Evolutionary conservation across 2,888 invertebrate species (phyloP).

Genomic region (Marronus borbonicus): DNA sequence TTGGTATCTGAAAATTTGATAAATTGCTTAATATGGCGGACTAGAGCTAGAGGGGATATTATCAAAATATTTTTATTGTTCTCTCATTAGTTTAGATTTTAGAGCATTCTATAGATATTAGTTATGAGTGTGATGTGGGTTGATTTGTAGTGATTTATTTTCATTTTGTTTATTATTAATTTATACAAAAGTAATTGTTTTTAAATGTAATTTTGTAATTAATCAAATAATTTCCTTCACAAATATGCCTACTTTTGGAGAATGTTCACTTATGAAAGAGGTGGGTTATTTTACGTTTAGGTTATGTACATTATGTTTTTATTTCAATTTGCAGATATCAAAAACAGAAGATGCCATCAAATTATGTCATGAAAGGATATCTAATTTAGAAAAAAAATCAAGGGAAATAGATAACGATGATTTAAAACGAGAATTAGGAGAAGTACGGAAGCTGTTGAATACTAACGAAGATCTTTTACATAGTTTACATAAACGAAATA

Average conservation of each 20-base stretch:
- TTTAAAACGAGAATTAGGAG: slow-evolving; percentile 63
- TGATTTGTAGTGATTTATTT: no score
- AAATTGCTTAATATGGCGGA: no score
- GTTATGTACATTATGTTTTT: slow-evolving; percentile 40
- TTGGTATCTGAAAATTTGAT: no score
- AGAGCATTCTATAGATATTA: no score
- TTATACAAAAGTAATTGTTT: no score
- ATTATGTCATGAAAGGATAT: slow-evolving; percentile 62
- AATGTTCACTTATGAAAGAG: slow-evolving; percentile 58
- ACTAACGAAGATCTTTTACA: slow-evolving; percentile 65
- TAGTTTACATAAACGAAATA: slow-evolving; percentile 64
- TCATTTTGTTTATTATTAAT: no score
- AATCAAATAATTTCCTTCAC: not conserved
- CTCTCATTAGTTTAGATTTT: no score
- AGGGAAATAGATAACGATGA: slow-evolving; percentile 59
- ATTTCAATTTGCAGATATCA: slow-evolving; percentile 61
- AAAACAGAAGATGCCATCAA: slow-evolving; percentile 65
- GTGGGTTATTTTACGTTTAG: slow-evolving; percentile 49
- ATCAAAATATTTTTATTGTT: no score
- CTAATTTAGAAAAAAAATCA: slow-evolving; percentile 63
- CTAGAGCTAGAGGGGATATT: no score
- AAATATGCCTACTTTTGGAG: slow-evolving; percentile 49
- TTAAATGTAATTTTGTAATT: not conserved
- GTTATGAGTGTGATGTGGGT: no score
- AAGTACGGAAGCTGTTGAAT: slow-evolving; percentile 64